These are phyloP conservation scores for Pygocentrus nattereri DNA, from an alignment of 2,797 vertebrate genomes.

Conservation along the genomic window DNA sequence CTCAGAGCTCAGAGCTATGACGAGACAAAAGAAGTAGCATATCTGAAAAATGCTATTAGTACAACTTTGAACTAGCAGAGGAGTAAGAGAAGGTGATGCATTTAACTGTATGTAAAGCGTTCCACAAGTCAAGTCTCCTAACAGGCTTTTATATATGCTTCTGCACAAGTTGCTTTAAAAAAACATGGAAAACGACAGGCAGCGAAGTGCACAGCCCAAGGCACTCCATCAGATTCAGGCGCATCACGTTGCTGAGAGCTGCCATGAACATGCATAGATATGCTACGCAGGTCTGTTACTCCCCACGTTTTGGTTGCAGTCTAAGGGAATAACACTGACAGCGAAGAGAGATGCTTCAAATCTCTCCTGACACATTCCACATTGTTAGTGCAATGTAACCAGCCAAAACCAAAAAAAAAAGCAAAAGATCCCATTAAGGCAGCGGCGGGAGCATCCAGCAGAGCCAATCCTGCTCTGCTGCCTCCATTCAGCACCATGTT, in stretches of 20 bases:
- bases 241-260: neutral
- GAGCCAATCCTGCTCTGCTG: conserved; percentile 9
- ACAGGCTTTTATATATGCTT: neutral
- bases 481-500: conserved; percentile 41
- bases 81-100: neutral
- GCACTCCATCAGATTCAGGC: conserved; percentile 1
- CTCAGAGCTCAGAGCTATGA: neutral
- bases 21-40: neutral
- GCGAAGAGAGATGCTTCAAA: conserved; percentile 9
- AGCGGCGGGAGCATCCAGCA: conserved; percentile 9
- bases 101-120: neutral
- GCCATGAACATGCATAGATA: neutral
- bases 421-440: conserved; percentile 12
- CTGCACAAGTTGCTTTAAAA: conserved; percentile 5
- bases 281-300: neutral
- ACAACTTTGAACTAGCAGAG: neutral
- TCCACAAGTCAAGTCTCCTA: neutral
- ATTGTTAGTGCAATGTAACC: conserved; percentile 7
- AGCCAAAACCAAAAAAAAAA: conserved; percentile 18
- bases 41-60: neutral
- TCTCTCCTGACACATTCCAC: conserved; percentile 28
- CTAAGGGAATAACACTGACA: conserved; percentile 27
- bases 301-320: neutral
- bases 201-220: neutral
- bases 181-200: conserved; percentile 12